Conservation (phyloP, 2,888 invertebrate species). For the Drosophila flavopinicola region DNA sequence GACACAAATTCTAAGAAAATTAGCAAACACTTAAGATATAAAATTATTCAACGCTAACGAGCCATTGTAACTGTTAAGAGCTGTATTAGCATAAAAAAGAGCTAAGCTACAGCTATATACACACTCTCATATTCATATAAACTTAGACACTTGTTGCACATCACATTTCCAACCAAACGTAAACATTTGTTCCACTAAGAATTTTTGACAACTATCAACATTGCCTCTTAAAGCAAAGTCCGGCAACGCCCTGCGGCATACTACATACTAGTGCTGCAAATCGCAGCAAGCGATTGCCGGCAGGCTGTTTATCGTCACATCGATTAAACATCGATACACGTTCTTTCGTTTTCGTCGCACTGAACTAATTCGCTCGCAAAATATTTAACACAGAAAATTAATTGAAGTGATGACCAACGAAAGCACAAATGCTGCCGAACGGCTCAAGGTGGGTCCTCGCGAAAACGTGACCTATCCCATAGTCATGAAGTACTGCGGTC, state of each 20-base stretch:
- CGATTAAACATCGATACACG: slow-evolving; percentile 33
- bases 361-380: slow-evolving; percentile 23
- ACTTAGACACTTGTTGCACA: too few relatives aligned
- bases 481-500: slow-evolving; percentile 95
- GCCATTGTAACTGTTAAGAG: too few relatives aligned
- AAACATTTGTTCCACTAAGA: too few relatives aligned
- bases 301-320: neutral
- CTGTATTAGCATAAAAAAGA: too few relatives aligned
- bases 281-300: neutral
- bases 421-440: slow-evolving; percentile 86
- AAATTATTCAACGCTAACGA: too few relatives aligned
- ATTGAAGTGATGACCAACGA: slow-evolving; percentile 86
- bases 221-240: neutral
- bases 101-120: too few relatives aligned
- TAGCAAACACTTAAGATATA: too few relatives aligned
- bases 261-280: slow-evolving; percentile 17
- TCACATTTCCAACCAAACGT: too few relatives aligned
- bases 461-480: slow-evolving; percentile 92
- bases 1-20: neutral
- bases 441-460: slow-evolving; percentile 88
- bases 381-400: slow-evolving; percentile 6
- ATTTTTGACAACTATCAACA: too few relatives aligned
- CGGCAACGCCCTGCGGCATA: neutral
- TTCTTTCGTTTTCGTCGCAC: slow-evolving; percentile 11
- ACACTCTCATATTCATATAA: too few relatives aligned